Evolutionary conservation across 2,113 vertebrate genomes (phyloP).

Genomic region (Tringa solitaria): DNA sequence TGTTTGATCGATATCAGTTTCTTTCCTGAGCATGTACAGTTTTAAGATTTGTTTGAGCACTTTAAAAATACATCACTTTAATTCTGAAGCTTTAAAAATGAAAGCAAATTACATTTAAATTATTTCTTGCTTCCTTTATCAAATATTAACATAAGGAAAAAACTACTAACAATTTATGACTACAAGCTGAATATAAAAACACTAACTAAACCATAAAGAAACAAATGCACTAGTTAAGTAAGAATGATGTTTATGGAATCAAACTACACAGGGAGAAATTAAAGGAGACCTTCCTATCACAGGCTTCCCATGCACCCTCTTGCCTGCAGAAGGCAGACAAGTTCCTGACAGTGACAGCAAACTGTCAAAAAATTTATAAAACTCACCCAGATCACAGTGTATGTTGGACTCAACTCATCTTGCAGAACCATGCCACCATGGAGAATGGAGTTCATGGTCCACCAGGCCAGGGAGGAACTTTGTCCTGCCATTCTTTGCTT

Average conservation of each 20-base stretch:
- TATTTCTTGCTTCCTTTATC: neutral
- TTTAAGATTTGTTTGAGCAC: neutral
- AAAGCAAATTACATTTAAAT: neutral
- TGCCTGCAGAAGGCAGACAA: neutral
- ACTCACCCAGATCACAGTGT: neutral
- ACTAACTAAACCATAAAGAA: neutral
- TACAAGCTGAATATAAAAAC: neutral
- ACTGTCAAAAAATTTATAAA: neutral
- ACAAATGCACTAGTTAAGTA: neutral
- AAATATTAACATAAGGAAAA: neutral
- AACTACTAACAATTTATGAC: neutral
- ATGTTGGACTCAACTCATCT: neutral
- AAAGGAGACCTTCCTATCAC: neutral
- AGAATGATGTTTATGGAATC: neutral
- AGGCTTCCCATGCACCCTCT: rapidly evolving
- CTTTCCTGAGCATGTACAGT: neutral
- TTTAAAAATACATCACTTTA: neutral
- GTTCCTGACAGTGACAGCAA: neutral
- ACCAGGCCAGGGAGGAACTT: neutral
- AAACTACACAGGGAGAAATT: neutral
- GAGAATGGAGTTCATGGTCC: neutral
- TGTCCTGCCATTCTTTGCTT: neutral
- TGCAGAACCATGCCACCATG: neutral
- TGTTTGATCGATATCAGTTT: neutral
- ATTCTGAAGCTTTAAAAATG: neutral